phyloP scores from a whole-genome alignment of 2,888 invertebrate genomes.

The Calliscelio sp. region DNA sequence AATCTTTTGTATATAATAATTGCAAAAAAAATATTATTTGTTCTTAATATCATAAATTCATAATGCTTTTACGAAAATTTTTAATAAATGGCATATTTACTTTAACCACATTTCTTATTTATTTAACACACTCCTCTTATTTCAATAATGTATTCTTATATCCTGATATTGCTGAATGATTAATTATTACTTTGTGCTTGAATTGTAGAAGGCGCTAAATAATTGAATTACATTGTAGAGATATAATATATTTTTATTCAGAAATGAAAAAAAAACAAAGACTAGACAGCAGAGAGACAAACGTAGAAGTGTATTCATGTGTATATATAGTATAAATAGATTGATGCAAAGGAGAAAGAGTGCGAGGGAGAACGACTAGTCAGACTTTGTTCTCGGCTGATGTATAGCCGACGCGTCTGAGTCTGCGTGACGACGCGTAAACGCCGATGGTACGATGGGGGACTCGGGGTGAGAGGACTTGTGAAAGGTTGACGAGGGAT shows the following conservation, averaged over 20 bases:
- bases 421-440: slow-evolving; percentile 85
- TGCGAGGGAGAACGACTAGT: slow-evolving; percentile 48
- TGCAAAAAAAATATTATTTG: too few species aligned
- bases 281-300: slow-evolving; percentile 40
- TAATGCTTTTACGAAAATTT: too few species aligned
- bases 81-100: too few species aligned
- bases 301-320: slow-evolving; percentile 51
- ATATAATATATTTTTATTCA: slow-evolving; percentile 26
- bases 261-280: slow-evolving; percentile 40
- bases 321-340: slow-evolving; percentile 59
- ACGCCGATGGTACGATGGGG: slow-evolving; percentile 77
- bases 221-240: not conserved
- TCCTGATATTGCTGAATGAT: too few species aligned
- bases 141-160: too few species aligned
- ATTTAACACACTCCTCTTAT: too few species aligned
- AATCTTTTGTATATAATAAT: too few species aligned
- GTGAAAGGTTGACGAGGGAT: slow-evolving; percentile 60
- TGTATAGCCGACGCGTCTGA: slow-evolving; percentile 82
- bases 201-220: too few species aligned
- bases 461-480: slow-evolving; percentile 68
- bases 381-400: slow-evolving; percentile 75
- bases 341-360: slow-evolving; percentile 55
- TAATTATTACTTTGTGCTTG: too few species aligned
- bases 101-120: too few species aligned
- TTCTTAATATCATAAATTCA: too few species aligned